Conservation (phyloP, 1,140 invertebrate species). For the Penaeus chinensis region DNA sequence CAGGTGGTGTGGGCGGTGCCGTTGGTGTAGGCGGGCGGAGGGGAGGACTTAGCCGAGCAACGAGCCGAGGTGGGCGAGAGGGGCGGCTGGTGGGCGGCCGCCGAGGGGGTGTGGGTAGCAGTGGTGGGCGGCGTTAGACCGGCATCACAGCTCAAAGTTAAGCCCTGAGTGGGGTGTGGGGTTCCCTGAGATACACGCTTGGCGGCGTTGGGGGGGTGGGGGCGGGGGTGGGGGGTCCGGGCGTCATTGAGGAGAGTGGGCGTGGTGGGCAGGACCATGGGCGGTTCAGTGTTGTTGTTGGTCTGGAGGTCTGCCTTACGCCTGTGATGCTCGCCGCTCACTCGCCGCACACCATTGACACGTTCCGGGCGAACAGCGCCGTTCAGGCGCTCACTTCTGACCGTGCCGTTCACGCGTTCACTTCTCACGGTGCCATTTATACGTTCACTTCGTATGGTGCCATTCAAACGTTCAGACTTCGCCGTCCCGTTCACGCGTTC, state of each 20-base stretch:
- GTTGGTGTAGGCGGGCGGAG: slow-evolving; percentile 32
- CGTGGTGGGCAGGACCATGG: background rate
- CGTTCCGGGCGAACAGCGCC: slow-evolving; percentile 23
- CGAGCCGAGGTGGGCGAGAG: slow-evolving; percentile 49
- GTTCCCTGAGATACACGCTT: slow-evolving; percentile 54
- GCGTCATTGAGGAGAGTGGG: slow-evolving; percentile 9
- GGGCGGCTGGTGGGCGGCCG: slow-evolving; percentile 44
- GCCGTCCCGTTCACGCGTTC: slow-evolving; percentile 28
- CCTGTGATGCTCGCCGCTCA: slow-evolving; percentile 15
- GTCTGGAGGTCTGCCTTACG: slow-evolving; percentile 26
- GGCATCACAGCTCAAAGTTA: slow-evolving; percentile 58
- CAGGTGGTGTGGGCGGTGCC: background rate
- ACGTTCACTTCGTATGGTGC: background rate
- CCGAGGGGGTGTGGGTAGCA: slow-evolving; percentile 2
- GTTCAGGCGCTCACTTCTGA: background rate
- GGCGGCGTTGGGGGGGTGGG: slow-evolving; percentile 25
- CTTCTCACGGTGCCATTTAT: slow-evolving; percentile 7
- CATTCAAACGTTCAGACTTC: slow-evolving; percentile 30
- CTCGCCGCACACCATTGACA: slow-evolving; percentile 33
- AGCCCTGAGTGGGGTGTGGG: slow-evolving; percentile 46
- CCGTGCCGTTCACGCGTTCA: slow-evolving; percentile 33
- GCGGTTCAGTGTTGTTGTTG: slow-evolving; percentile 44
- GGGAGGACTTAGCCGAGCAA: slow-evolving; percentile 52
- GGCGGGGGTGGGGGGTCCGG: slow-evolving; percentile 32
- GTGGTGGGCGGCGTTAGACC: slow-evolving; percentile 41